phyloP scores from a whole-genome alignment of 2,797 vertebrate genomes.

The Pteropus rufus region DNA sequence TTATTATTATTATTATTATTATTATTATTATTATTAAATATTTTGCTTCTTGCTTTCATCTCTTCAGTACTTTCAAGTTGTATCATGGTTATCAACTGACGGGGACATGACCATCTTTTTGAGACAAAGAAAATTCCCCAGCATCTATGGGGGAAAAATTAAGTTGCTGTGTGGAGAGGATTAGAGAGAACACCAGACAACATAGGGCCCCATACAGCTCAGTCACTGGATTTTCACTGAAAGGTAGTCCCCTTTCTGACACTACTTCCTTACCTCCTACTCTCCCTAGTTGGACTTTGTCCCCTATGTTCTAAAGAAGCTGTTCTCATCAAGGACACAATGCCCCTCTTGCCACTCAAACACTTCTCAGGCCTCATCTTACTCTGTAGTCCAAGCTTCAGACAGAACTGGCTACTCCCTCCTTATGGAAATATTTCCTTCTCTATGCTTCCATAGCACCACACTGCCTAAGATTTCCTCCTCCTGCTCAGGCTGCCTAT shows the following conservation, averaged over 20 bases:
- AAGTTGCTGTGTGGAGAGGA: neutral
- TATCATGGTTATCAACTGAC: neutral
- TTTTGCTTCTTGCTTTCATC: neutral
- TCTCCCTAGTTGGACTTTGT: neutral
- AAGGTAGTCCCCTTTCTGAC: neutral
- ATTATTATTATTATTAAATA: neutral
- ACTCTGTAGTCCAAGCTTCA: neutral
- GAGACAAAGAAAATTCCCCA: neutral
- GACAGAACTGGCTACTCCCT: neutral
- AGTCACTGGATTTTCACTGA: neutral
- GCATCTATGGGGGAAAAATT: neutral
- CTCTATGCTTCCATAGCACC: neutral
- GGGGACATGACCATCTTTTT: neutral
- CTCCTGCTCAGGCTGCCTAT: too few relatives aligned
- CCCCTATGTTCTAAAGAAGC: neutral
- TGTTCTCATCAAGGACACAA: neutral
- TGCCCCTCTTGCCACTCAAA: neutral
- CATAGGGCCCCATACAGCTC: accelerated
- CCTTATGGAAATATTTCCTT: neutral
- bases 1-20: neutral
- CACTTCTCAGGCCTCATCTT: neutral
- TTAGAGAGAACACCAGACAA: neutral
- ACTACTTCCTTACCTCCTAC: too few relatives aligned
- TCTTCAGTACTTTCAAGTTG: neutral
- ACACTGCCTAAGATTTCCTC: neutral